phyloP scores from a whole-genome alignment of 2,113 vertebrate species.

The Pleuronectes platessa region DNA sequence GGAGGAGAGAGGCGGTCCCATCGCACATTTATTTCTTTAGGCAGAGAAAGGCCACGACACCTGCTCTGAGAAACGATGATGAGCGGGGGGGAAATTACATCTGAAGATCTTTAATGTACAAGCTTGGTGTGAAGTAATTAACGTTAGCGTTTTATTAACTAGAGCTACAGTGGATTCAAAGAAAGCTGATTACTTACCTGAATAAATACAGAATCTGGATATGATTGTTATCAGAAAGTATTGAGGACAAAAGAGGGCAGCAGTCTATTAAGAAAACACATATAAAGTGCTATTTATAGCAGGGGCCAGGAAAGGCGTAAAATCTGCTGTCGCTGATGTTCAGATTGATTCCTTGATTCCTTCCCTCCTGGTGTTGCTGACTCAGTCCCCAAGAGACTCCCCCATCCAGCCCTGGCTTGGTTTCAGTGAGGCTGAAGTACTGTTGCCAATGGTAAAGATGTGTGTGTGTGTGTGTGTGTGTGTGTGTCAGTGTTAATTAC shows the following conservation, averaged over 20 bases:
- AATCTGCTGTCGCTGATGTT: neutral
- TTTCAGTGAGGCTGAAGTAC: neutral
- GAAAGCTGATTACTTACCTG: neutral
- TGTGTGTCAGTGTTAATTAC: no score
- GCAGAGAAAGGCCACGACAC: conserved; percentile 3
- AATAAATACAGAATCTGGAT: neutral
- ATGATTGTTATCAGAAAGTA: conserved; percentile 3
- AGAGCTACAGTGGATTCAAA: neutral
- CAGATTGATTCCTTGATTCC: neutral
- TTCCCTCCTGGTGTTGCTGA: conserved; percentile 27
- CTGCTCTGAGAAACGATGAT: neutral
- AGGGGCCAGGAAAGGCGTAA: neutral
- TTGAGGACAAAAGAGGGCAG: conserved; percentile 6
- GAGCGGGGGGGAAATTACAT: conserved; percentile 17
- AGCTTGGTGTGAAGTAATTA: conserved; percentile 1
- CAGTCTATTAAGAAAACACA: neutral
- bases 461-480: conserved; percentile 6
- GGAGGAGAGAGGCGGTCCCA: conserved; percentile 36
- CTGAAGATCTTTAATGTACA: conserved; percentile 9
- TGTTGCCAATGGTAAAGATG: conserved; percentile 11
- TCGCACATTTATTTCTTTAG: conserved; percentile 17
- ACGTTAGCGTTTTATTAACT: neutral
- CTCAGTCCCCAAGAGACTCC: conserved; percentile 34
- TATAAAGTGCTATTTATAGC: neutral
- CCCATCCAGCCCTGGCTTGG: conserved; percentile 9